A percentile compares a stretch with the other conserved stretches of the same genome.
These are phyloP conservation scores for Eurystomus gularis DNA, from an alignment of 2,113 vertebrate species.

Conservation along the genomic window DNA sequence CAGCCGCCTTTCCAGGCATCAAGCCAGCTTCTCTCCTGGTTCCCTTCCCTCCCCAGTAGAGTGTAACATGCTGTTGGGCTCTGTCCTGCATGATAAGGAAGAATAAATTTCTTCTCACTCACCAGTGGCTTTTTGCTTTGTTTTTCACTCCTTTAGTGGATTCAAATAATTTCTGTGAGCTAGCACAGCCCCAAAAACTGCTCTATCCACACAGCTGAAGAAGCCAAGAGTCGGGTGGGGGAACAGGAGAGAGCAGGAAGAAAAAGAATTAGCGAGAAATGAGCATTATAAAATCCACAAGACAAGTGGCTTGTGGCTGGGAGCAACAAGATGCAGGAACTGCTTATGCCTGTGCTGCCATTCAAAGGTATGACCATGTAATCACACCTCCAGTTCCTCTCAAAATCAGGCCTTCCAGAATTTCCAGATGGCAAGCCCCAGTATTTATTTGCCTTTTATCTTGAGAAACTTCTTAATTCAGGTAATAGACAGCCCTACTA, in stretches of 20 bases:
- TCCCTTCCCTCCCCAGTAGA: not conserved
- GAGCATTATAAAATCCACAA: not conserved
- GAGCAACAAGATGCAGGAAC: not conserved
- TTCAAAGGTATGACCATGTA: not conserved
- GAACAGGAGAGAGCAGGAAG: not conserved
- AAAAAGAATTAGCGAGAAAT: not conserved
- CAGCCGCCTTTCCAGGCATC: not conserved
- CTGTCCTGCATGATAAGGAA: not conserved
- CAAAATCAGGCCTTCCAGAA: not conserved
- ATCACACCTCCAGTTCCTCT: rapidly evolving
- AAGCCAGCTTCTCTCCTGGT: not conserved
- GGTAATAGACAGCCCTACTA: not conserved
- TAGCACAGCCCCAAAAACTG: not conserved
- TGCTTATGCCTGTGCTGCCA: not conserved
- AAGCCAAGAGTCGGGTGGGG: not conserved
- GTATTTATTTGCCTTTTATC: not conserved
- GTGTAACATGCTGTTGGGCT: not conserved
- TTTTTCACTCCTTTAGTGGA: not conserved
- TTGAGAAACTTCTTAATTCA: not conserved
- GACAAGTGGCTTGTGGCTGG: not conserved
- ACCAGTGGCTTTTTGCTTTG: rapidly evolving
- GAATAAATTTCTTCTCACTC: not conserved
- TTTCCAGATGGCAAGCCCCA: not conserved
- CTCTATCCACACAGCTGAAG: not conserved
- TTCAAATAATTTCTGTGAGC: not conserved